A percentile compares a stretch with the other conserved stretches of the same genome.
Evolutionary conservation across 2,113 vertebrate genomes (phyloP).

Genomic region (Lophius piscatorius): DNA sequence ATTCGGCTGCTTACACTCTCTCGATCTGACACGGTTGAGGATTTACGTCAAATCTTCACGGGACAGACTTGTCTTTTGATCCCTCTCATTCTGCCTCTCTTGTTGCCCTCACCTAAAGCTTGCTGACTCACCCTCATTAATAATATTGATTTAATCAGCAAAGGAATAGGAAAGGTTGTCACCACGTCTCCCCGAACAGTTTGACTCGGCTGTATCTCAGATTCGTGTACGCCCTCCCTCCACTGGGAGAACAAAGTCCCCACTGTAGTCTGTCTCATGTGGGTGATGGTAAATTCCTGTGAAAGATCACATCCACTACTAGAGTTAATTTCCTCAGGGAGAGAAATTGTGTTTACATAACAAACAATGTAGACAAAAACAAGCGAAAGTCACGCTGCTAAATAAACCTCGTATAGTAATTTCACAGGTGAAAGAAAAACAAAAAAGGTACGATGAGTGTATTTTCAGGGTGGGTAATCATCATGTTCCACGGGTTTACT

Average conservation of each 20-base stretch:
- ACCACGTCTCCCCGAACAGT: conserved; percentile 18
- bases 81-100: background rate
- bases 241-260: conserved; percentile 12
- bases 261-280: conserved; percentile 8
- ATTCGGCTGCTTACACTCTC: conserved; percentile 27
- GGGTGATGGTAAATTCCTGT: conserved; percentile 10
- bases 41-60: conserved; percentile 2
- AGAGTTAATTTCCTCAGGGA: no score
- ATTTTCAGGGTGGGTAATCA: no score
- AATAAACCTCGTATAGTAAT: no score
- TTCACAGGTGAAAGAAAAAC: no score
- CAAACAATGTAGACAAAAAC: no score
- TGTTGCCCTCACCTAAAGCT: background rate
- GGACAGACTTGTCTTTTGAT: background rate
- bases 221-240: conserved; percentile 26
- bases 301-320: no score
- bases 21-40: conserved; percentile 3
- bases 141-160: no score
- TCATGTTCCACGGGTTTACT: no score
- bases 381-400: no score
- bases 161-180: background rate
- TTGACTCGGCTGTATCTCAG: conserved; percentile 39
- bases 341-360: no score
- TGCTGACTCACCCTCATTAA: no score
- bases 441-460: no score